phyloP scores from a whole-genome alignment of 2,888 invertebrate genomes.

The Platycnemis pennipes region DNA sequence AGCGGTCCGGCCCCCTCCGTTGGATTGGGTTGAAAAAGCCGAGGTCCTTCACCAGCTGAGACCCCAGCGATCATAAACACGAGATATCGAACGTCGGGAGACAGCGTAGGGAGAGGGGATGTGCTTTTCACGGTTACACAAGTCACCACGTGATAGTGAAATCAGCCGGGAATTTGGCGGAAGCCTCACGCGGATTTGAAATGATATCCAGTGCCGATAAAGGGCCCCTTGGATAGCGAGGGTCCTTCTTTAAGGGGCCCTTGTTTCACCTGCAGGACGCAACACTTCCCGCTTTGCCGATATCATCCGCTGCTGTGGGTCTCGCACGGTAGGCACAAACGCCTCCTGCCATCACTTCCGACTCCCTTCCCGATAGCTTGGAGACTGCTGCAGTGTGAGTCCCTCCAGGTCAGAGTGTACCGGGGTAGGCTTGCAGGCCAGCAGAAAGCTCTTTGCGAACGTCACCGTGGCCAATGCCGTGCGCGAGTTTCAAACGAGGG shows the following conservation, averaged over 20 bases:
- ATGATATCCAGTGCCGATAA: conserved; percentile 10
- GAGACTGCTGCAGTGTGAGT: conserved; percentile 63
- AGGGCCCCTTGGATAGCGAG: not conserved
- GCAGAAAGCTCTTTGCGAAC: not conserved
- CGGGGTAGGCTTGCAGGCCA: conserved; percentile 53
- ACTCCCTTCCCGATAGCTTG: conserved; percentile 49
- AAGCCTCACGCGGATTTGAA: not conserved
- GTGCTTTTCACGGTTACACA: conserved; percentile 49
- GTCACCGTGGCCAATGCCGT: not conserved
- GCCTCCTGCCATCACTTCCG: conserved; percentile 37
- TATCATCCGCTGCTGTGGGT: not conserved
- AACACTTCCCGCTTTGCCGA: not conserved
- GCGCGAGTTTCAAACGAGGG: not conserved
- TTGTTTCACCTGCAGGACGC: conserved; percentile 32
- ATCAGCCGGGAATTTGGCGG: conserved; percentile 24
- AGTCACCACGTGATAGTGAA: conserved; percentile 63
- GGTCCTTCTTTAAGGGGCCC: conserved; percentile 12
- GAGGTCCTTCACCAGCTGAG: conserved; percentile 24
- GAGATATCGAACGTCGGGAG: conserved; percentile 30
- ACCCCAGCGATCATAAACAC: conserved; percentile 11
- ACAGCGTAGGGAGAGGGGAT: not conserved
- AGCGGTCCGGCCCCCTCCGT: not conserved
- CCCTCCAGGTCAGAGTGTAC: conserved; percentile 65
- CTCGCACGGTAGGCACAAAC: not conserved
- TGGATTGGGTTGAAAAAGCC: not conserved